Evolutionary conservation across 2,888 invertebrate species (phyloP), one percentile per base, ranked within the genome.

Genomic region (Erebia palarica): DNA sequence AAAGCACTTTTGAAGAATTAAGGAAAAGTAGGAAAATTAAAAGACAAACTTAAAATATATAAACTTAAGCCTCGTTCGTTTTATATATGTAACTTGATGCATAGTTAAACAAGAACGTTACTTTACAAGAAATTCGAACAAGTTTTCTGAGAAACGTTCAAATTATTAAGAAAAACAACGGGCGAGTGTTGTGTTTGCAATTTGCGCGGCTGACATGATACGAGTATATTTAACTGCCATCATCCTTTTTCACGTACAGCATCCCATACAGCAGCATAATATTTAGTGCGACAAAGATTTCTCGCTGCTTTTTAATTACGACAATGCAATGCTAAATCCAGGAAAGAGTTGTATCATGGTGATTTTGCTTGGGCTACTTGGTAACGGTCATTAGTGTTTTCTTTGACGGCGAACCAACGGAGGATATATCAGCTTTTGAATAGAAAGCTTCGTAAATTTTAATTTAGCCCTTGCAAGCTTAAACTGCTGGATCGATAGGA

Each of bases 151-250:
- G 76, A 74, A 74, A 51, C 42, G 68, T 72, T 71, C 67, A 72
- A 71, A 72, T 72, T 72, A 71, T 68, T 71, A 72, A 70, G 72
- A 70, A 75, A 70, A 73, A 75, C 73, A 79, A 77, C 73, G 74
- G 79, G 73, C 73, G 78, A 71, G 78, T 67, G 27, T 77, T 76
- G 74, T 73, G 75, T 74, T 77, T 76, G 71, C 68, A 76, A 76
- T 78, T 77, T 77, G 77, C 64, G 55, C 49, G 47, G 63, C 81
- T 78, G 78, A 77, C 74, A 70, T 68, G 77, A 73, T 73, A 66
- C 59, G 60, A n/a, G 44, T 44, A 9, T 61, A 16, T 61, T 13
- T 44, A 18, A 69, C 57, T 71, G 65, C 64, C 67, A 66, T 58
- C 65, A 42, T 73, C 65, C 67, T 69, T 75, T 76, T 75, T 74